These are phyloP conservation scores for Rhyacophila evoluta DNA, from an alignment of 2,888 invertebrate species.

Conservation along the genomic window DNA sequence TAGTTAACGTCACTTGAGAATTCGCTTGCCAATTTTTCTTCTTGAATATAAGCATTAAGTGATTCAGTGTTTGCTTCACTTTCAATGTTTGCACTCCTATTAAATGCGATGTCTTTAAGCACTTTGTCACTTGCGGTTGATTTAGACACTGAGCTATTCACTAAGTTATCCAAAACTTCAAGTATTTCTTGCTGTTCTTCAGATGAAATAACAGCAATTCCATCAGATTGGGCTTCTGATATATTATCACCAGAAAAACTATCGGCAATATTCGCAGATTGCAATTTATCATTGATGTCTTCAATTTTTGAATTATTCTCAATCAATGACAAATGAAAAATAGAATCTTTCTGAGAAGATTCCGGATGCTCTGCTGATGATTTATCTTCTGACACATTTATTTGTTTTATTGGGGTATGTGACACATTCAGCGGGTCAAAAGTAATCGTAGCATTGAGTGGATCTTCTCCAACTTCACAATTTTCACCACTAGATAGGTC, in stretches of 20 bases:
- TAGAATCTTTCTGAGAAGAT: neutral
- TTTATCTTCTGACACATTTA: neutral
- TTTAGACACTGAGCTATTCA: neutral
- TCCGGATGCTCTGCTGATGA: neutral
- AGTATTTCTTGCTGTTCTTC: conserved; percentile 16
- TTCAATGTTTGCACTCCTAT: neutral
- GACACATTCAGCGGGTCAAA: neutral
- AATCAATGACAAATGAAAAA: neutral
- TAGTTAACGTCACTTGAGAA: neutral
- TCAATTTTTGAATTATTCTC: neutral
- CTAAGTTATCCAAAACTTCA: conserved; percentile 1
- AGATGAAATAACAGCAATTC: conserved; percentile 30
- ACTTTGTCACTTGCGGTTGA: neutral
- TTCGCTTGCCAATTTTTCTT: neutral
- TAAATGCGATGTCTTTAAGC: neutral
- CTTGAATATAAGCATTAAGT: neutral
- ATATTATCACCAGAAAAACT: conserved; percentile 3
- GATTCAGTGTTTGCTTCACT: neutral
- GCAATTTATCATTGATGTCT: neutral
- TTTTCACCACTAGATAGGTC: conserved; percentile 30
- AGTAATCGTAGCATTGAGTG: conserved; percentile 17
- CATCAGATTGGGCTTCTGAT: conserved; percentile 21
- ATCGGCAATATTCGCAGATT: neutral
- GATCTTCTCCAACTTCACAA: conserved; percentile 51
- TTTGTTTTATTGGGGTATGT: neutral